Evolutionary conservation across 1,140 invertebrate genomes (phyloP).

Genomic region (Drosophila sturtevanti): DNA sequence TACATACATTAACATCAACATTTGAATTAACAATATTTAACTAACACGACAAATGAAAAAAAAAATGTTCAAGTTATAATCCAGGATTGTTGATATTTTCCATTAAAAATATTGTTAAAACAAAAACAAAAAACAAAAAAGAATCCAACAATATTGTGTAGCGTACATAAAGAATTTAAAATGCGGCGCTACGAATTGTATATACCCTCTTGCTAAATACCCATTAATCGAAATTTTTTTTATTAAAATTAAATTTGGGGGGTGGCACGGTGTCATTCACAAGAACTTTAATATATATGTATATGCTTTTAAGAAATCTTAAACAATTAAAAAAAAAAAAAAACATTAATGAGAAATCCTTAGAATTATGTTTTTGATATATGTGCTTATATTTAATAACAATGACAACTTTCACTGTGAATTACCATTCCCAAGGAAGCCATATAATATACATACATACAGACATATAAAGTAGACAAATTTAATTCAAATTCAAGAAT

Average conservation of each 20-base stretch:
- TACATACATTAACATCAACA: slow-evolving; percentile 22
- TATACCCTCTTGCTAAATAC: background rate
- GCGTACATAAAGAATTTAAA: no score
- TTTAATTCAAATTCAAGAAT: background rate
- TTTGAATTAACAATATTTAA: slow-evolving; percentile 27
- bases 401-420: background rate
- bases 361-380: background rate
- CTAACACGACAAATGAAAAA: slow-evolving; percentile 37
- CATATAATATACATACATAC: no score
- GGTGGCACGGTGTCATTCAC: no score
- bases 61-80: slow-evolving; percentile 37
- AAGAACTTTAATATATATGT: no score
- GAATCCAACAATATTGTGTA: no score
- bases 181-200: background rate
- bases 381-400: background rate
- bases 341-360: no score
- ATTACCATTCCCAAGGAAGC: background rate
- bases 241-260: no score
- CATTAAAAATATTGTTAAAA: background rate
- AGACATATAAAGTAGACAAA: background rate
- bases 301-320: no score
- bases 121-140: no score
- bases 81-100: slow-evolving; percentile 14
- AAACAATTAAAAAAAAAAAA: no score
- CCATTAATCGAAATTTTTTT: no score